Evolutionary conservation across 2,113 vertebrate species (phyloP), one percentile per base, ranked within the genome.

Genomic region (Passer montanus): DNA sequence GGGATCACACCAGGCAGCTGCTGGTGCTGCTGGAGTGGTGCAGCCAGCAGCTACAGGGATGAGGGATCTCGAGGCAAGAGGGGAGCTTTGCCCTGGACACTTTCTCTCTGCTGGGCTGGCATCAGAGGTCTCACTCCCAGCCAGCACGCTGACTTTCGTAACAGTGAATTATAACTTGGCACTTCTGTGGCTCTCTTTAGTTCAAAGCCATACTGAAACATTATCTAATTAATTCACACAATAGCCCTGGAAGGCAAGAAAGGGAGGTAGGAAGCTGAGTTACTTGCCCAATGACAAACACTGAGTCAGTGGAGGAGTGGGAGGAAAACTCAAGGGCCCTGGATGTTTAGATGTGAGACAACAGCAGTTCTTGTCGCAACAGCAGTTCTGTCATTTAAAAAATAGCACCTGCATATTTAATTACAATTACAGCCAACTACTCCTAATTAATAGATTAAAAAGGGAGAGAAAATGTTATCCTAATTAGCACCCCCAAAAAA

Each of bases 161-260:
- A 83, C 79, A 94, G 59, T 90, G 55, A 91, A 94, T 91, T 90
- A 83, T 63, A 88, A 70, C 82, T 78, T 92, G 95, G 90, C 93
- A 59, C 68, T 67, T 80, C 26, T 77, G 63, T 41, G 80, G 79
- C 52, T 55, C 50, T 85, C 68, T 69, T 11, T 28, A 47, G 75
- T 80, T 95, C 90, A 85, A 96, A 93, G 93, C 74, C 4, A 2
- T 14, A 75, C 79, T 80, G 85, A 81, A 93, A 78, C 85, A 88
- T 92, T 94, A 80, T 86, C 90, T 95, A 86, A 96, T 93, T 94
- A 95, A 95, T 96, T 88, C 59, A 1, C 79, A 87, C 85, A 70
- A 84, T 67, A 88, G 87, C 75, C 91, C 93, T 91, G 84, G 81
- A 87, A 93, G 87, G 84, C 93, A 91, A 79, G 84, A 77, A 94